Evolutionary conservation across 2,797 vertebrate genomes (phyloP), one percentile per base, ranked within the genome.

Genomic region (Enteromius viviparus): DNA sequence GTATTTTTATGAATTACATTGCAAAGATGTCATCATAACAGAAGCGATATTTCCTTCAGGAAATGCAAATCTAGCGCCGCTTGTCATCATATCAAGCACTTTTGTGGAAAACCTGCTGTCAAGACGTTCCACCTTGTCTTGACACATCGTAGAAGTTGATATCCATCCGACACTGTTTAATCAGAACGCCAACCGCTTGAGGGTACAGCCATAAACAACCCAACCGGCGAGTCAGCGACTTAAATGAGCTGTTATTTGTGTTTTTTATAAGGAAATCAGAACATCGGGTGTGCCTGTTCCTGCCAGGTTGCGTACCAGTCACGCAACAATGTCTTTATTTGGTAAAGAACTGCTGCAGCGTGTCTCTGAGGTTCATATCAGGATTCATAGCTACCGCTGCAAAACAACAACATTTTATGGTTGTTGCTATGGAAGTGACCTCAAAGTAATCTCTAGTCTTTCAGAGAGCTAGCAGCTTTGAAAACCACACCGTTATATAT

Each of bases 161-260:
- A 81, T 58, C 69, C 72, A 69, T 55, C 51, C 12, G 9, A 71
- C 40, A 62, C 42, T 45, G 72, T 77, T 83, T 55, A 86, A 76
- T 75, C 62, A 84, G 29, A 84, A 82, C 72, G 58, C 4, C n/a
- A 60, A 64, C 45, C 32, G 87, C 85, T 88, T 23, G 29, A 66
- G 79, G 85, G 82, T 37, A 84, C 11, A 86, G 37, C 78, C 74
- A 53, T 83, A 77, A 86, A 86, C 71, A 75, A 23, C 21, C 78
- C 70, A 40, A 69, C 72, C 37, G 23, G 42, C 12, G 51, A 74
- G n/a, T 82, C 53, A 70, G 81, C 11, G 21, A 10, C 53, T 29
- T 85, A 83, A 88, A 86, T 84, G 74, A 78, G 40, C 68, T 80
- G 82, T 83, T 76, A 78, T 83, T 78, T 60, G 64, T 10, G 21